Base-by-base conservation (phyloP, 37 sponge, comb jelly and placozoan species). In the Diacarnus erythraeanus region DNA sequence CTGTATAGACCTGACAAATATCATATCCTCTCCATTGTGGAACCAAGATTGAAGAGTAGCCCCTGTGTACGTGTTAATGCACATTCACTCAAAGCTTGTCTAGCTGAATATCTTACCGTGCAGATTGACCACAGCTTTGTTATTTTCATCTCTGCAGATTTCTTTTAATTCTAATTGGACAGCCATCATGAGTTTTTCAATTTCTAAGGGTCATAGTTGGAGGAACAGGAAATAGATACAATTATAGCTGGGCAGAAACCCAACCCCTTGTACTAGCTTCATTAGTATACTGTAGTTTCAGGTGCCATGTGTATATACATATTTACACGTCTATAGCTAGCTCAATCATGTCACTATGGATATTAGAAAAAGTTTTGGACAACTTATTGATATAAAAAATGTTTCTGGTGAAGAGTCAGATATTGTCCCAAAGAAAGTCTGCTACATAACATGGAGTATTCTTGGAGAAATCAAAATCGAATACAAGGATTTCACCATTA, bases 41-140 rank as follows among this genome's bases (percentile, higher is more conserved):
- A 89, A 69, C 97, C 97, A 96, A 22, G 97, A 96, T 47, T 88
- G 84, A 54, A 96, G 72, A 8, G 97, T 96, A 10, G 91, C 97
- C 57, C 97, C 95, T 95, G 38, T 65, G n/a, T 66, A 78, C 26
- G 21, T 41, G 15, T 23, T 20, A 9, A 21, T 41, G 9, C 42
- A 40, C 26, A 63, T 23, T 27, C 6, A 4, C 8, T 6, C 17
- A 6, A 23, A 63, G 30, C 30, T 63, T 23, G 64, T 30, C n/a
- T n/a, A n/a, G n/a, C n/a, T n/a, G 38, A 60, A 22, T 37, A 73
- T 20, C 87, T 66, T 69, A 94, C 95, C 97, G 57, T 90, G 91
- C 20, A 89, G 77, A 76, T 92, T 92, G 26, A 96, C 94, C 2
- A 70, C 79, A 0, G 80, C 93, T 26, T 76, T 74, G 80, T 93